Percentiles rank a stretch among this genome's conserved stretches.
phyloP scores from a whole-genome alignment of 2,888 invertebrate species.

The Idaea biselata region DNA sequence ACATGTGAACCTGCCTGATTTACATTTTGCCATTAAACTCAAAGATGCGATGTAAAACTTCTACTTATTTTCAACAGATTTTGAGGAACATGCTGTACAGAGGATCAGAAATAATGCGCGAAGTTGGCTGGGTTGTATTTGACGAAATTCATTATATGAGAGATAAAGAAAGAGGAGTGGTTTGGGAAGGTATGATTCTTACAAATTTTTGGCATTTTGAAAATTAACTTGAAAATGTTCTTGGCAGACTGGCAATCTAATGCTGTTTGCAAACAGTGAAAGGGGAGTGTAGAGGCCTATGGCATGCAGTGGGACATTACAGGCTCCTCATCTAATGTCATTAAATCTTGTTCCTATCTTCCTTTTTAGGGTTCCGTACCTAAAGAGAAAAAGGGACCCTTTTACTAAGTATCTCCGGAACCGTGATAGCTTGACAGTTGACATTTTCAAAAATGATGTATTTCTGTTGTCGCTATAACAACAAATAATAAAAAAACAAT shows the following conservation, averaged over 20 bases:
- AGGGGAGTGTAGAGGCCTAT: background rate
- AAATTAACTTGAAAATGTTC: background rate
- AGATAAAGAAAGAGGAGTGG: slow-evolving; percentile 99
- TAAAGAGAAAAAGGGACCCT: no score
- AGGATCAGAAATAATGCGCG: slow-evolving; percentile 98
- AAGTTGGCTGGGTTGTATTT: slow-evolving; percentile 99
- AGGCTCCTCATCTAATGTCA: background rate
- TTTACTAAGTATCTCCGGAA: no score
- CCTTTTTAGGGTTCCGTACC: no score
- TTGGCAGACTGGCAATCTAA: background rate
- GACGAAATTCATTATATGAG: slow-evolving; percentile 99
- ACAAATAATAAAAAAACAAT: no score
- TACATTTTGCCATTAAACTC: background rate
- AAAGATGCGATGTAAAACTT: background rate
- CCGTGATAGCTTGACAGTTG: no score
- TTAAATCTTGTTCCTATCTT: background rate
- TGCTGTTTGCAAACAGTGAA: background rate
- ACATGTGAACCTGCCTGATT: no score
- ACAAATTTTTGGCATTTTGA: background rate
- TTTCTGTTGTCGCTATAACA: no score
- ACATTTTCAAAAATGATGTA: no score
- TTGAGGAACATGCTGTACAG: slow-evolving; percentile 98
- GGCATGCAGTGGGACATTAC: background rate
- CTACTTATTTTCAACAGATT: slow-evolving; percentile 83
- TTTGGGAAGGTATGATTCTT: slow-evolving; percentile 89